Conservation (phyloP, 2,113 vertebrate species). For the Oreochromis aureus region DNA sequence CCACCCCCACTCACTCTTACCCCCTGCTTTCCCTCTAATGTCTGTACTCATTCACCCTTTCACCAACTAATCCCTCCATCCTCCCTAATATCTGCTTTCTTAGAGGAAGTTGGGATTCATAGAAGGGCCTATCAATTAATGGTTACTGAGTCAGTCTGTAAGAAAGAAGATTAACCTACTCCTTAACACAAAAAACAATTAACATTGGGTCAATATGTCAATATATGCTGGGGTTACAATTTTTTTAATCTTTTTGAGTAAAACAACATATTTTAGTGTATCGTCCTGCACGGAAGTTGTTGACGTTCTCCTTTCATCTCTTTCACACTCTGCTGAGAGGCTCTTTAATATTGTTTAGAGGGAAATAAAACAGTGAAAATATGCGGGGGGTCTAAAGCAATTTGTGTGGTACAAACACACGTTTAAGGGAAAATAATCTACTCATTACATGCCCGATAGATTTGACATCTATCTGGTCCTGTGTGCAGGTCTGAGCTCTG, state of each 20-base stretch:
- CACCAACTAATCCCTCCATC: conserved; percentile 41
- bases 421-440: neutral
- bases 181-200: neutral
- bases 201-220: neutral
- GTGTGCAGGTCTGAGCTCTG: neutral
- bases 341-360: conserved; percentile 15
- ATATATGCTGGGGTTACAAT: neutral
- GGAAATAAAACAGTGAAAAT: conserved; percentile 18
- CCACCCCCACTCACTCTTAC: conserved; percentile 17
- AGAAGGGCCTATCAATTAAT: conserved; percentile 8
- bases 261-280: neutral
- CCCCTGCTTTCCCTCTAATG: conserved; percentile 22
- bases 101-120: conserved; percentile 4
- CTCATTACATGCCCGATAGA: neutral
- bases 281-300: neutral
- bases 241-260: neutral
- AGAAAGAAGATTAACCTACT: neutral
- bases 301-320: neutral
- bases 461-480: neutral
- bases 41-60: conserved; percentile 51
- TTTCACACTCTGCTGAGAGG: neutral
- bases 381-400: neutral
- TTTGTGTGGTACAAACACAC: neutral
- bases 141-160: neutral
- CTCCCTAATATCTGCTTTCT: conserved; percentile 29